Evolutionary conservation across 2,113 vertebrate species (phyloP), one percentile per base, ranked within the genome.

Genomic region (Mus spicilegus): DNA sequence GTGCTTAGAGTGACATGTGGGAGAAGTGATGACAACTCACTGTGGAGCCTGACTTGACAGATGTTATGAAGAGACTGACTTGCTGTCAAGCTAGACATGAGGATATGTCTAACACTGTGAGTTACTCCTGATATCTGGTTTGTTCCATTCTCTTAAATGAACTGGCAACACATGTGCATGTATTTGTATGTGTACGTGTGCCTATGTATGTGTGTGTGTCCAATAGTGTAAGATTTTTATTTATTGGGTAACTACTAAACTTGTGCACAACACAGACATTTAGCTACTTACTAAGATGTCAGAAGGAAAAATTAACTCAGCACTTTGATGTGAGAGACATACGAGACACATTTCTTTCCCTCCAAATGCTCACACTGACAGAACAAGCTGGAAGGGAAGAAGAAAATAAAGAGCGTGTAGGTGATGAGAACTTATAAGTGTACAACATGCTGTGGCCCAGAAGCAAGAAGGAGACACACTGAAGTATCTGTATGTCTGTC

Each of bases 1-100:
- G 93, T n/a, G 39, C n/a, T 93, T 26, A 75, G 81, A 77, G 81
- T 92, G 93, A 94, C 42, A 63, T 30, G 33, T 16, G 20, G 36
- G 65, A 42, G 33, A 93, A 88, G 51, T 11, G 19, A 30, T 30
- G 3, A 54, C 80, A 89, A 65, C 73, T 90, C 22, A 49, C n/a
- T 12, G 36, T 46, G 46, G 33, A 72, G 54, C 82, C 51, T 86
- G 77, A 56, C 91, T 91, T 69, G 30, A 95, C 51, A 84, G 67
- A 63, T 54, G 54, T 30, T 69, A 54, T 84, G 33, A 12, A 72
- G 87, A 95, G 92, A 77, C 7, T 77, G 78, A 42, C 87, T 81
- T 33, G 26, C 67, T 87, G 73, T 90, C 95, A 80, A 46, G 26
- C 49, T n/a, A 76, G 78, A 78, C 10, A 30, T 7, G 9, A 82